A percentile compares a stretch with the other conserved stretches of the same genome.
These are phyloP conservation scores for Dipodomys spectabilis DNA, from an alignment of 2,113 vertebrate genomes.

Conservation along the genomic window DNA sequence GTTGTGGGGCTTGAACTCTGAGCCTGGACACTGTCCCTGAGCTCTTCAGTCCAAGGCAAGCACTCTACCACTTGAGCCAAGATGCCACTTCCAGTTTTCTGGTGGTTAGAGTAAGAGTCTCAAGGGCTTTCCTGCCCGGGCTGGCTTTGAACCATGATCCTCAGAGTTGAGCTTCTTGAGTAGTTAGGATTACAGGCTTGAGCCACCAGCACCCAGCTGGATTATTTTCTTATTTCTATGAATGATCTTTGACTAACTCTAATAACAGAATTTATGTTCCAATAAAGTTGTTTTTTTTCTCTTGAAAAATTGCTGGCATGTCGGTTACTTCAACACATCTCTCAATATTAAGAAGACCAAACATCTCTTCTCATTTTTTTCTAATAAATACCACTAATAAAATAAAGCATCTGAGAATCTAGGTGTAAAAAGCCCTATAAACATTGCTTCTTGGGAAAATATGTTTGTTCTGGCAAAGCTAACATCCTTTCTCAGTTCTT, in stretches of 20 bases:
- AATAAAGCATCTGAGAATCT: not conserved
- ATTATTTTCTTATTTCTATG: not conserved
- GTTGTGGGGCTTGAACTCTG: too few relatives aligned
- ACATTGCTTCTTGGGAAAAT: not conserved
- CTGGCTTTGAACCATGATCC: too few relatives aligned
- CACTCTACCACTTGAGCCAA: too few relatives aligned
- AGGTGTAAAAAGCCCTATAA: not conserved
- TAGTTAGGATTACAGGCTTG: too few relatives aligned
- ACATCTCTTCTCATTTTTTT: not conserved
- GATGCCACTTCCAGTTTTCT: too few relatives aligned
- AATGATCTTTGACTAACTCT: not conserved
- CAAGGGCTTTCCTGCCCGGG: too few relatives aligned
- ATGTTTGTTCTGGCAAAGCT: slow-evolving; percentile 35
- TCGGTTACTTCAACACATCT: not conserved
- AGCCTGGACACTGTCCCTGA: too few relatives aligned
- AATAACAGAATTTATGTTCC: not conserved
- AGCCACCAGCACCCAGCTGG: too few relatives aligned
- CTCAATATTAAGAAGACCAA: not conserved
- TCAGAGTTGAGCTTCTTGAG: too few relatives aligned
- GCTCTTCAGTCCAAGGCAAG: too few relatives aligned
- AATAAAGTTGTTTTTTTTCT: not conserved
- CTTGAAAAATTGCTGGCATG: not conserved
- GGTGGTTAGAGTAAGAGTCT: too few relatives aligned
- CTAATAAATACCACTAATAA: not conserved
- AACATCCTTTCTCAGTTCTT: not conserved